These are phyloP conservation scores for Reinhardtius hippoglossoides DNA, from an alignment of 2,113 vertebrate species.

Conservation along the genomic window DNA sequence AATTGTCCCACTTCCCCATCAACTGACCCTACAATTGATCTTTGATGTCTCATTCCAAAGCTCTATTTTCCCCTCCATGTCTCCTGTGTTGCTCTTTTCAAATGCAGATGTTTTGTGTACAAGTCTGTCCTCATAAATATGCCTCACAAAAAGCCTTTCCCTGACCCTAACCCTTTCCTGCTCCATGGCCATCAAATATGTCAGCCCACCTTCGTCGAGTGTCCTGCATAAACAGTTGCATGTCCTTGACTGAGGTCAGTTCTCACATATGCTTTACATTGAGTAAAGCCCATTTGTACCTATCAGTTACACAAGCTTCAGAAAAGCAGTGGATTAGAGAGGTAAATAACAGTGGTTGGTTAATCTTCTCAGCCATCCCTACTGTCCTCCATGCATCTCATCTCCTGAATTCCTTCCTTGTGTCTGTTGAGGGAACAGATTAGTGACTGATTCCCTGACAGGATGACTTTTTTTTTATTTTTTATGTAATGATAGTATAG, in stretches of 20 bases:
- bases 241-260: slow-evolving; percentile 42
- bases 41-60: too few relatives aligned
- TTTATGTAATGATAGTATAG: neutral
- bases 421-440: slow-evolving; percentile 44
- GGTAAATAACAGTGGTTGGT: slow-evolving; percentile 45
- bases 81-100: neutral
- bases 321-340: slow-evolving; percentile 63
- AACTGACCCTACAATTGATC: too few relatives aligned
- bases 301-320: slow-evolving; percentile 57
- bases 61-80: neutral
- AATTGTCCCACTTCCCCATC: too few relatives aligned
- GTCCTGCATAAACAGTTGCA: slow-evolving; percentile 51
- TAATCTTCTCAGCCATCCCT: slow-evolving; percentile 32
- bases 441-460: slow-evolving; percentile 44
- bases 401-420: slow-evolving; percentile 1
- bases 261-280: neutral
- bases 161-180: too few relatives aligned
- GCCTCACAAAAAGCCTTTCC: too few relatives aligned
- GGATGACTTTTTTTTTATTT: too few relatives aligned
- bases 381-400: neutral
- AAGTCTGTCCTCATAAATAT: neutral
- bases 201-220: too few relatives aligned
- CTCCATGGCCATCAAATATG: too few relatives aligned
- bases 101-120: neutral
- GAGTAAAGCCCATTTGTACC: slow-evolving; percentile 61